Evolutionary conservation across 2,888 invertebrate genomes (phyloP).

Genomic region (Meteorus colon): DNA sequence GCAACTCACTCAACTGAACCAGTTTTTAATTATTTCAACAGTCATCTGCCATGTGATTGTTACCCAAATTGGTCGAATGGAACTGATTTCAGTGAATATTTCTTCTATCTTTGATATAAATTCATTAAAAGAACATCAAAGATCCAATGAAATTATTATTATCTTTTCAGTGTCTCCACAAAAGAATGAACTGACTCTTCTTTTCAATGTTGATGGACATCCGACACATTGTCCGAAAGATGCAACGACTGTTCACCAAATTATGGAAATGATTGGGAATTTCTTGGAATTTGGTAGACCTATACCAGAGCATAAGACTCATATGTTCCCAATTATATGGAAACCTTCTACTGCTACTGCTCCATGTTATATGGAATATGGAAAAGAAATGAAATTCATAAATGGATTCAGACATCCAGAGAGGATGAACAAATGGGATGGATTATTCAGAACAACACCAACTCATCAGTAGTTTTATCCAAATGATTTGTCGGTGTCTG

Average conservation of each 20-base stretch:
- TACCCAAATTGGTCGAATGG: constrained; percentile 76
- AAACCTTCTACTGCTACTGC: constrained; percentile 70
- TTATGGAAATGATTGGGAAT: no score
- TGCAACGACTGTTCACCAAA: no score
- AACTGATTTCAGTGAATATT: constrained; percentile 71
- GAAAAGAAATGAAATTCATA: constrained; percentile 67
- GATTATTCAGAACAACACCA: constrained; percentile 64
- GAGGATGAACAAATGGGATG: constrained; percentile 72
- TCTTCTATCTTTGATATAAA: no score
- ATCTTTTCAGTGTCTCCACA: no score
- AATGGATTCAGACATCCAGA: constrained; percentile 67
- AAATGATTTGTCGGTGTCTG: no score
- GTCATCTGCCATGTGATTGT: constrained; percentile 78
- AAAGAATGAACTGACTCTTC: no score
- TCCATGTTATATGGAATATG: constrained; percentile 71
- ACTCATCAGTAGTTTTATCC: no score
- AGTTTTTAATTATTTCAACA: constrained; percentile 78
- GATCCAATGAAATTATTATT: no score
- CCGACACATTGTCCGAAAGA: constrained; percentile 4
- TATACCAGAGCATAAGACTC: no score
- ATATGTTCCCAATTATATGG: constrained; percentile 56
- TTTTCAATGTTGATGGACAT: not conserved
- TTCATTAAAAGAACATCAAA: no score
- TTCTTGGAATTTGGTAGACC: no score
- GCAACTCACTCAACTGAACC: constrained; percentile 74